phyloP scores from a whole-genome alignment of 2,888 invertebrate genomes.

The Anodontia alba region DNA sequence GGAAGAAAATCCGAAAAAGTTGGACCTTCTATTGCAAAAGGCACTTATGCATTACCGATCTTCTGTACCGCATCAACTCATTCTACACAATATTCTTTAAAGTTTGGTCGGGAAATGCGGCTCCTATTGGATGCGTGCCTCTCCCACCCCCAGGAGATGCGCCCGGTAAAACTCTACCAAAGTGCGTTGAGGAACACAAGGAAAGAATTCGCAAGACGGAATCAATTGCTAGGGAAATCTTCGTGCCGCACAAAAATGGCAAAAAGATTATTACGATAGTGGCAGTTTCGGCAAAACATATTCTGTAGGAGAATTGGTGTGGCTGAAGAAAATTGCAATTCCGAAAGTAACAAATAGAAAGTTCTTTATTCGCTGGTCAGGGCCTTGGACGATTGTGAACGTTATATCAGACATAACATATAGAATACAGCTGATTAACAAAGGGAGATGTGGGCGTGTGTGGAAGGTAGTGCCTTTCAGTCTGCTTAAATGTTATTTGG shows the following conservation, averaged over 20 bases:
- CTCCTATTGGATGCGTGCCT: slow-evolving; percentile 18
- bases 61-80: slow-evolving; percentile 13
- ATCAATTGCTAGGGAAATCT: slow-evolving; percentile 9
- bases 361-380: slow-evolving; percentile 21
- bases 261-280: slow-evolving; percentile 18
- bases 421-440: background rate
- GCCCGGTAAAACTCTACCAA: slow-evolving; percentile 2
- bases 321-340: slow-evolving; percentile 13
- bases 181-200: slow-evolving; percentile 4
- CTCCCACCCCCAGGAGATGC: background rate
- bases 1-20: slow-evolving; percentile 1
- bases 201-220: slow-evolving; percentile 9
- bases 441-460: background rate
- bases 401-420: slow-evolving; percentile 15
- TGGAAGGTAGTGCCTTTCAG: slow-evolving; percentile 4
- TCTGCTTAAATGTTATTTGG: slow-evolving; percentile 1
- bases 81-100: slow-evolving; percentile 12
- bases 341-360: slow-evolving; percentile 4
- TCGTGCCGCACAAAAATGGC: slow-evolving; percentile 10
- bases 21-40: too few species aligned
- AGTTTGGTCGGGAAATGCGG: slow-evolving; percentile 19
- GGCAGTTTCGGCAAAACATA: background rate
- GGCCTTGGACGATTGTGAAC: slow-evolving; percentile 9
- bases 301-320: slow-evolving; percentile 9
- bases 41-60: slow-evolving; percentile 24